Evolutionary conservation across 1,140 invertebrate species (phyloP), one percentile per base, ranked within the genome.

Genomic region (Lordiphosa collinella): DNA sequence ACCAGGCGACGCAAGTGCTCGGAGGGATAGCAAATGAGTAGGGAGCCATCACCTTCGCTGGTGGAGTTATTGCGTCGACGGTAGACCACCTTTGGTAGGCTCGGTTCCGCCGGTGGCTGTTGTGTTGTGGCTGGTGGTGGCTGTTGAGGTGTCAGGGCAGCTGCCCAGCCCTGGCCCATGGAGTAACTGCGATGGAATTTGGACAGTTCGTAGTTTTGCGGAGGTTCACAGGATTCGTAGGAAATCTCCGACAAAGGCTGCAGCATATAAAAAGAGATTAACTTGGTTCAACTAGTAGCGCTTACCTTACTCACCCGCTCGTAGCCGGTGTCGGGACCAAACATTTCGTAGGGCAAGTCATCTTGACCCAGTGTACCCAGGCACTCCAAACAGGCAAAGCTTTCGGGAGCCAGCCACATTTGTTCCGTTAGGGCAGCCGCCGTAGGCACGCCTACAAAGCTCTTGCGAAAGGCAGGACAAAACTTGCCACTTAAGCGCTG

Each of bases 11-110:
- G 92, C 59, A 96, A 90, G 18, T 94, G 94, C 32, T 93, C 91
- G 8, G 96, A 97, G 2, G 95, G 95, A 88, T 96, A 93, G 64
- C 95, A 96, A 1, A 96, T 89, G 2, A 96, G 89, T 3, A 95
- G 94, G 18, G 94, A 93, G 10, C 94, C 94, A 29, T 92, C 85
- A 16, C 84, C 60, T 48, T 89, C 87, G 40, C 76, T 88, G 6
- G 74, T 85, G 0, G 85, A 88, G 18, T 89, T 88, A n/a, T 88
- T 89, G 3, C 87, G 64, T 0, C 87, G 50, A 0, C 88, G 57
- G 48, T 88, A 87, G 0, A 89, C 72, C 4, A 89, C 88, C 56
- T 89, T 88, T 1, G 84, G 69, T 82, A 73, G 1, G 56, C 51
- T 7, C 10, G 32, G 5, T 7, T 62, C 76, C 35, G 57, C 76